These are phyloP conservation scores for Pseudonaja textilis DNA, from an alignment of 2,113 vertebrate genomes.

Conservation along the genomic window DNA sequence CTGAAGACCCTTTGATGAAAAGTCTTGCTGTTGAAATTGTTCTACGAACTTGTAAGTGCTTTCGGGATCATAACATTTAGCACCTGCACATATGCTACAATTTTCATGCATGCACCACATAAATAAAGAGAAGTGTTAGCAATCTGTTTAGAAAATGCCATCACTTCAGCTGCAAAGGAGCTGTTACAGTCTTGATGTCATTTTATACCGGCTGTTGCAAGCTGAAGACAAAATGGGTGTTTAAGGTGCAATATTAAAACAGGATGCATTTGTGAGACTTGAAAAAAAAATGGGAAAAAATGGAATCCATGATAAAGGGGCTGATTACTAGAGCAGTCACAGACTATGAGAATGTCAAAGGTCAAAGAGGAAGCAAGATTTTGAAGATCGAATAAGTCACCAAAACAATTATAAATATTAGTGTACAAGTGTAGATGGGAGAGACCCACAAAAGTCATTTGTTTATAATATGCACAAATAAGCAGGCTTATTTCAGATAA, in stretches of 20 bases:
- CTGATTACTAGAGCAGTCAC: constrained; percentile 35
- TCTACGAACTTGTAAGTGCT: constrained; percentile 29
- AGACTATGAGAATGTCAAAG: constrained; percentile 17
- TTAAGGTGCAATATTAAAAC: constrained; percentile 63
- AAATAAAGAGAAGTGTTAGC: constrained; percentile 50
- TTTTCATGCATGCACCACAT: constrained; percentile 10
- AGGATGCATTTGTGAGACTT: constrained; percentile 62
- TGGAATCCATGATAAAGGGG: constrained; percentile 51
- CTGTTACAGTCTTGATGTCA: constrained; percentile 55
- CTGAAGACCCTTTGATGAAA: neutral
- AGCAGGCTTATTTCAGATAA: neutral
- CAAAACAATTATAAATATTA: constrained; percentile 1
- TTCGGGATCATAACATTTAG: constrained; percentile 38
- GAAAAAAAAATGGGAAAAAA: constrained; percentile 50
- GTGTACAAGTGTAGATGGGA: neutral
- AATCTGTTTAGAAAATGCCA: constrained; percentile 44
- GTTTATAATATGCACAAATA: neutral
- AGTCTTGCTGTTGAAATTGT: constrained; percentile 19
- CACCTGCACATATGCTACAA: constrained; percentile 19
- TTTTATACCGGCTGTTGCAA: constrained; percentile 54
- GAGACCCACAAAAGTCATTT: neutral
- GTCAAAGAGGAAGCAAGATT: constrained; percentile 4
- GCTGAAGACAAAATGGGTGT: constrained; percentile 53
- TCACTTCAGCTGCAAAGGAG: constrained; percentile 39
- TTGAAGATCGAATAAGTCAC: neutral